These are phyloP conservation scores for Trilocha varians DNA, from an alignment of 2,888 invertebrate species.

Conservation along the genomic window DNA sequence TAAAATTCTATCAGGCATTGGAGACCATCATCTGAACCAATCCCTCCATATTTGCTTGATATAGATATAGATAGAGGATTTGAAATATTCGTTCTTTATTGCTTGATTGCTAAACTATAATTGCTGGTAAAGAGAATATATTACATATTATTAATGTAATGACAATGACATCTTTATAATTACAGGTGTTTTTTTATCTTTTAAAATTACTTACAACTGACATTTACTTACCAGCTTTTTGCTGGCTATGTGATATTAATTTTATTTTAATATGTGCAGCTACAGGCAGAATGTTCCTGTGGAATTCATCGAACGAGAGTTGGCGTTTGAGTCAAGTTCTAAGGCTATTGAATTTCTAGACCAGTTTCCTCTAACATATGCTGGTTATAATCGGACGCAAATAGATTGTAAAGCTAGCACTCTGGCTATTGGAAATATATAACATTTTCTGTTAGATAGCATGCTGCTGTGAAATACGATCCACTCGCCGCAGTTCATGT, in stretches of 20 bases:
- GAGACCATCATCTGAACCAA: no score
- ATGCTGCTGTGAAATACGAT: not conserved
- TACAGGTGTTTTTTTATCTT: no score
- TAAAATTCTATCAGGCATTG: no score
- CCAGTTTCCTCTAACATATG: conserved; percentile 83
- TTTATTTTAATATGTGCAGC: conserved; percentile 79
- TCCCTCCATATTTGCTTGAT: no score
- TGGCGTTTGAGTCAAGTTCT: conserved; percentile 89
- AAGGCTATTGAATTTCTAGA: conserved; percentile 92
- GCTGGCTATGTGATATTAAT: conserved; percentile 56
- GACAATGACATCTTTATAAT: no score
- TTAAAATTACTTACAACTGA: not conserved
- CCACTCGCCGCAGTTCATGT: not conserved
- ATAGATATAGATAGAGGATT: no score
- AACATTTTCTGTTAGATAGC: conserved; percentile 60
- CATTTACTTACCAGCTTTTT: conserved; percentile 5
- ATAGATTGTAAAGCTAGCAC: conserved; percentile 93
- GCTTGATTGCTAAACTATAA: no score
- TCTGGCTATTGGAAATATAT: conserved; percentile 71
- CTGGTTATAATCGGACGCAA: conserved; percentile 78
- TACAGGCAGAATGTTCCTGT: conserved; percentile 94
- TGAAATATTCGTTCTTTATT: no score
- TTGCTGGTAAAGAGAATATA: no score
- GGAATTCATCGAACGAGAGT: conserved; percentile 87
- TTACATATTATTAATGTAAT: no score